These are phyloP conservation scores for Ptilodon capucinus DNA, from an alignment of 2,888 invertebrate species.

Conservation along the genomic window DNA sequence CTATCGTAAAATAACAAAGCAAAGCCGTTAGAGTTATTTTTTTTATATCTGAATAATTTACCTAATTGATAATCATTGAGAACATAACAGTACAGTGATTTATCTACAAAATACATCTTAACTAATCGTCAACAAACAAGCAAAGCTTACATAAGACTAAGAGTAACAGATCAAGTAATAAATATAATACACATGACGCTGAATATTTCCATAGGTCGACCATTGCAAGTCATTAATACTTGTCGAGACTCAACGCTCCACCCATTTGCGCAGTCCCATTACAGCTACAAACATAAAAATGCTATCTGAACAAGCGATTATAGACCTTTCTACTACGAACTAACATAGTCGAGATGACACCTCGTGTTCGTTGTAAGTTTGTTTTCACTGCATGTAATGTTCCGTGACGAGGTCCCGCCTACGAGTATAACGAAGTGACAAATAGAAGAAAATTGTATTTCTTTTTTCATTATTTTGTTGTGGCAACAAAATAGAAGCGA, in stretches of 20 bases:
- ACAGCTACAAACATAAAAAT: constrained; percentile 29
- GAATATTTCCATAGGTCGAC: constrained; percentile 2
- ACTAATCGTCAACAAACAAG: not conserved
- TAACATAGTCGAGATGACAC: constrained; percentile 7
- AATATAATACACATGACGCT: not conserved
- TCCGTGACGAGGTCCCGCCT: constrained; percentile 29
- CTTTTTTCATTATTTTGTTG: constrained; percentile 6
- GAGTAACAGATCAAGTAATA: not conserved
- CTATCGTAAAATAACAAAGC: too few species aligned
- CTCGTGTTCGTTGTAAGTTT: constrained; percentile 10
- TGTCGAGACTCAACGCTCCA: constrained; percentile 62
- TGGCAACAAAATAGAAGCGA: too few species aligned
- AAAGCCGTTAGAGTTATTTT: too few species aligned
- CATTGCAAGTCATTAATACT: constrained; percentile 66
- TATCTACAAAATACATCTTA: not conserved
- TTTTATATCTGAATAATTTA: too few species aligned
- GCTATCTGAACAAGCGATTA: constrained; percentile 11
- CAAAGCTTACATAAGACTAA: not conserved
- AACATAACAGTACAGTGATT: not conserved
- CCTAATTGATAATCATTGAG: too few species aligned
- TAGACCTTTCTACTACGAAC: constrained; percentile 28
- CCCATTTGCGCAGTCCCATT: constrained; percentile 69
- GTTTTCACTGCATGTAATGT: constrained; percentile 18
- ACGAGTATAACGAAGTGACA: constrained; percentile 16
- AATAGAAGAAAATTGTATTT: constrained; percentile 18